These are phyloP conservation scores for Atherinosoma microstoma DNA, from an alignment of 2,797 vertebrate genomes.

Conservation along the genomic window DNA sequence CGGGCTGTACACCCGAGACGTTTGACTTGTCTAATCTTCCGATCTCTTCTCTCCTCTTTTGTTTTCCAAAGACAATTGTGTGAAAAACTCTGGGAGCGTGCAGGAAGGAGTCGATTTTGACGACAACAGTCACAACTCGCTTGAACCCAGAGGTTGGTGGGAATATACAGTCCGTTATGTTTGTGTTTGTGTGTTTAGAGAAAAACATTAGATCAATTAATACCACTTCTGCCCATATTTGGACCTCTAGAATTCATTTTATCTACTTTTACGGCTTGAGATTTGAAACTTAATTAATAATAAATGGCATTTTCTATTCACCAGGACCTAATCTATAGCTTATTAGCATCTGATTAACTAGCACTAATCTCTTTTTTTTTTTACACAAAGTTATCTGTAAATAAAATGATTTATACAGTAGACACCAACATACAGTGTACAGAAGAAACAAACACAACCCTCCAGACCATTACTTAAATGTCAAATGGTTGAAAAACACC, in stretches of 20 bases:
- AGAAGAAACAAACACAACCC: too few species aligned
- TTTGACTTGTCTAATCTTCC: conserved; percentile 47
- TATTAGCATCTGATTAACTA: background rate
- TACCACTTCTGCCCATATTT: background rate
- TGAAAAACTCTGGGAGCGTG: conserved; percentile 91
- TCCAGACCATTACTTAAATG: too few species aligned
- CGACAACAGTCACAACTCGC: conserved; percentile 97
- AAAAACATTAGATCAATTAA: too few species aligned
- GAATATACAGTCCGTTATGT: conserved; percentile 69
- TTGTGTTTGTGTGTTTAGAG: background rate
- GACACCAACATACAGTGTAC: too few species aligned
- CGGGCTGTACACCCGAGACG: conserved; percentile 24
- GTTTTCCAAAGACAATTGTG: conserved; percentile 92
- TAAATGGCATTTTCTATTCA: background rate
- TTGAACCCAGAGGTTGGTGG: conserved; percentile 98
- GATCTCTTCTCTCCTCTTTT: conserved; percentile 51
- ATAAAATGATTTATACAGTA: too few species aligned
- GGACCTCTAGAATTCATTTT: background rate
- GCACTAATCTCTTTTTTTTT: too few species aligned
- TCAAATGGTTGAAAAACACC: too few species aligned
- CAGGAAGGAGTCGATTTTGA: conserved; percentile 97
- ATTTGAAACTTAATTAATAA: background rate
- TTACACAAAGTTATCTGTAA: too few species aligned
- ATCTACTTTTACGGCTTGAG: too few species aligned
- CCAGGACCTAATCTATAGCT: background rate